A percentile compares a stretch with the other conserved stretches of the same genome.
These are phyloP conservation scores for Podocnemis expansa DNA, from an alignment of 2,113 vertebrate genomes.

Conservation along the genomic window DNA sequence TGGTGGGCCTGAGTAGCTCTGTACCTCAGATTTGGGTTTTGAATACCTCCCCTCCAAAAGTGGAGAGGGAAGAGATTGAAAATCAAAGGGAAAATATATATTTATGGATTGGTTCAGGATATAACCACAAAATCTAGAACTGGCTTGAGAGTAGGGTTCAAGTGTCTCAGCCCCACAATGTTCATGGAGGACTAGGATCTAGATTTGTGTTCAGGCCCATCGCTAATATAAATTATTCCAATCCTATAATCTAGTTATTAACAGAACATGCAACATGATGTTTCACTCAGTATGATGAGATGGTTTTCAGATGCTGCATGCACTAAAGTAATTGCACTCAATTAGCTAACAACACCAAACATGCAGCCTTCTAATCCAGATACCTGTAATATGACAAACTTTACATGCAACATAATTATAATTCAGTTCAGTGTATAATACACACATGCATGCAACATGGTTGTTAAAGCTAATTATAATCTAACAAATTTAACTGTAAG, in stretches of 20 bases:
- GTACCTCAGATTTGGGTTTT: background rate
- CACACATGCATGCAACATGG: background rate
- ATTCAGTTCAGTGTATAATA: background rate
- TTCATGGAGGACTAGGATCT: background rate
- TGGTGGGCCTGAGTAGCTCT: background rate
- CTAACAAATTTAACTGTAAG: background rate
- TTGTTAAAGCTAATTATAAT: background rate
- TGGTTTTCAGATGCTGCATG: background rate
- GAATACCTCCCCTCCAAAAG: background rate
- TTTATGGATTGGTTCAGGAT: background rate
- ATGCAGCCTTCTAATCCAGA: background rate
- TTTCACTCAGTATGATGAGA: accelerated
- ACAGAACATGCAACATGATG: background rate
- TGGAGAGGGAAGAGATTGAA: background rate
- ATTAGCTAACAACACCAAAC: background rate
- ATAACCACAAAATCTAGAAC: background rate
- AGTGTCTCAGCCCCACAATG: background rate
- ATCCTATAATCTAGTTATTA: background rate
- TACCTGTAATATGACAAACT: background rate
- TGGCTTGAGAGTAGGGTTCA: background rate
- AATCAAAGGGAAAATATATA: background rate
- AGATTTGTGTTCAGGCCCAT: slow-evolving; percentile 7
- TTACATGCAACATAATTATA: background rate
- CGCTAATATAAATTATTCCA: background rate
- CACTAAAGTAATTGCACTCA: background rate